A percentile compares a stretch with the other conserved stretches of the same genome.
phyloP scores from a whole-genome alignment of 2,113 vertebrate genomes.

The Rhinogobius similis region DNA sequence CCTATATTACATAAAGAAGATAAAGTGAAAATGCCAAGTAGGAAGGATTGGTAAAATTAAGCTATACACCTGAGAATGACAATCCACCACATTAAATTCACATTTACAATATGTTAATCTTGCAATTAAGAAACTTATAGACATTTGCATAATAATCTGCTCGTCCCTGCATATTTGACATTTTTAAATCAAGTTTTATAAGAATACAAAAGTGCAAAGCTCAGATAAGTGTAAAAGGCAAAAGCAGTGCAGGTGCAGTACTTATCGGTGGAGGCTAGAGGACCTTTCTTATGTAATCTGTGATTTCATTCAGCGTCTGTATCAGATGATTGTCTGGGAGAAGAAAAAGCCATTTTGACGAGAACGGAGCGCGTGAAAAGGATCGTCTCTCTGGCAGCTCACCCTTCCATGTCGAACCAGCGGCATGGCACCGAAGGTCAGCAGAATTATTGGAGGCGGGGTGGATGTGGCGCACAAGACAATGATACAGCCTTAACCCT shows the following conservation, averaged over 20 bases:
- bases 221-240: constrained; percentile 60
- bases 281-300: constrained; percentile 84
- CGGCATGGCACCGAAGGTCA: constrained; percentile 81
- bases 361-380: constrained; percentile 78
- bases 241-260: constrained; percentile 72
- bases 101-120: constrained; percentile 68
- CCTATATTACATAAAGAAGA: constrained; percentile 51
- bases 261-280: constrained; percentile 72
- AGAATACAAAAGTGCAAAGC: constrained; percentile 26
- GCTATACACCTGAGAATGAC: constrained; percentile 45
- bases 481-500: constrained; percentile 86
- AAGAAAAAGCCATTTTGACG: constrained; percentile 85
- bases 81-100: constrained; percentile 40
- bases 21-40: constrained; percentile 30
- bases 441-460: constrained; percentile 83
- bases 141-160: constrained; percentile 81
- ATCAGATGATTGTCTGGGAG: constrained; percentile 85
- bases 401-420: constrained; percentile 82
- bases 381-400: constrained; percentile 79
- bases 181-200: constrained; percentile 69
- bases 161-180: constrained; percentile 51
- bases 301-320: constrained; percentile 80
- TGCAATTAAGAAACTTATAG: constrained; percentile 75
- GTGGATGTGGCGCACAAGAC: constrained; percentile 80
- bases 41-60: constrained; percentile 30